Conservation (phyloP, 2,113 vertebrate genomes). For the Leptocoma aspasia region DNA sequence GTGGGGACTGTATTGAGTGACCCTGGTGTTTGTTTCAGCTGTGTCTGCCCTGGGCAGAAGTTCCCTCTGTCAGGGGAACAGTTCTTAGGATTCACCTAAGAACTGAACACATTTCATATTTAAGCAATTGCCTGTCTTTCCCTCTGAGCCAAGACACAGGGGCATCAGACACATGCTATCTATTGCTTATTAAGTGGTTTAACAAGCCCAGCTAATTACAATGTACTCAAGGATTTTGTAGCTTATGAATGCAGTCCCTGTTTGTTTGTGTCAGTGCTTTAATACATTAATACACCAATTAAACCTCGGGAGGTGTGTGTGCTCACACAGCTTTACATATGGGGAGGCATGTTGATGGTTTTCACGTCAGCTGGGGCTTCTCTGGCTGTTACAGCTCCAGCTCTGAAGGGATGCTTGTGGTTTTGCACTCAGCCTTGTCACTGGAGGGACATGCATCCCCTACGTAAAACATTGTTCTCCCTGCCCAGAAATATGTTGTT, state of each 20-base stretch:
- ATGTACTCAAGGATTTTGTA: constrained; percentile 27
- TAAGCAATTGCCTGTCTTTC: not conserved
- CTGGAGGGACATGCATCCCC: not conserved
- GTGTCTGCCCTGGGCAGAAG: not conserved
- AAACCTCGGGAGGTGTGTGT: not conserved
- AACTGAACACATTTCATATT: not conserved
- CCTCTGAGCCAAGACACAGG: not conserved
- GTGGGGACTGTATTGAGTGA: not conserved
- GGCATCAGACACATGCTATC: not conserved
- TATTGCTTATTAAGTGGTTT: constrained; percentile 34
- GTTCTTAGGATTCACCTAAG: not conserved
- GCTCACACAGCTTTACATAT: not conserved
- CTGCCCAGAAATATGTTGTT: not conserved
- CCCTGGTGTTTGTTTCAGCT: not conserved
- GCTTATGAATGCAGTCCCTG: constrained; percentile 2
- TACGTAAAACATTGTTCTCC: not conserved
- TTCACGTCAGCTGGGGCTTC: not conserved
- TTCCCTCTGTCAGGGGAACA: not conserved
- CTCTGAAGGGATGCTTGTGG: not conserved
- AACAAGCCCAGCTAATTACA: constrained; percentile 26
- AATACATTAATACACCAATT: constrained; percentile 29
- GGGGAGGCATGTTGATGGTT: not conserved
- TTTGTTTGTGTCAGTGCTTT: constrained; percentile 52
- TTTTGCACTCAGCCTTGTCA: not conserved
- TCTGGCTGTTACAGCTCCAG: not conserved